Base-by-base conservation (phyloP, 2,888 invertebrate species). In the Platycheirus rosarum region DNA sequence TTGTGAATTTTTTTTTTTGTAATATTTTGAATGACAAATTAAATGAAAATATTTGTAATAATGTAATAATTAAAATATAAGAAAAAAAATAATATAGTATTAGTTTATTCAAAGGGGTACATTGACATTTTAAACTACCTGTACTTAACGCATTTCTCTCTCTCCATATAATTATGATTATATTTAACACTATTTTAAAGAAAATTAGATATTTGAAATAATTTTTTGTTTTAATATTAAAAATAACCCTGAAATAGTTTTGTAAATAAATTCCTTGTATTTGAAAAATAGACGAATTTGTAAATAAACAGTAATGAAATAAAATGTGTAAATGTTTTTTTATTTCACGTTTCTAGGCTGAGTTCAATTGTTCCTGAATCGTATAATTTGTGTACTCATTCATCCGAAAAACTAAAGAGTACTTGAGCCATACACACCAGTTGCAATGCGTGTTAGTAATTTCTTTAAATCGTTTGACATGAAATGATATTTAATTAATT, bases 91-190 rank as follows among this genome's bases (percentile, higher is more conserved):
- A 26, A 63, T 18, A 32, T 63, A 69, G 57, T 11, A 16, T 49
- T 62, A 68, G 74, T 69, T 18, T 79, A 74, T 65, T 74, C 55
- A 68, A 62, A 20, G 65, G 48, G 35, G 66, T 35, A 49, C 40
- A 32, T 65, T 70, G 18, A 62, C 29, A n/a, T 44, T 62, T 48
- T 29, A 13, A 57, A 29, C 51, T 18, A 35, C 60, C 32, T 73
- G 82, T 82, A 82, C 82, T 82, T 82, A 82, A 82, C 37, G 49
- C 77, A 77, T 71, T 77, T 82, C 44, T 69, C 69, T 42, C 65
- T 20, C 48, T 51, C 26, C 23, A 37, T 29, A 51, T 42, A 65
- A 53, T 20, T 23, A 48, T 65, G 32, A 35, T 68, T 49, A 40
- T 48, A 14, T 55, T 37, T 53, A 8, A 40, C 9, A 32, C 20